Evolutionary conservation across 2,797 vertebrate genomes (phyloP), one percentile per base, ranked within the genome.

Genomic region (Myotis vivesi): DNA sequence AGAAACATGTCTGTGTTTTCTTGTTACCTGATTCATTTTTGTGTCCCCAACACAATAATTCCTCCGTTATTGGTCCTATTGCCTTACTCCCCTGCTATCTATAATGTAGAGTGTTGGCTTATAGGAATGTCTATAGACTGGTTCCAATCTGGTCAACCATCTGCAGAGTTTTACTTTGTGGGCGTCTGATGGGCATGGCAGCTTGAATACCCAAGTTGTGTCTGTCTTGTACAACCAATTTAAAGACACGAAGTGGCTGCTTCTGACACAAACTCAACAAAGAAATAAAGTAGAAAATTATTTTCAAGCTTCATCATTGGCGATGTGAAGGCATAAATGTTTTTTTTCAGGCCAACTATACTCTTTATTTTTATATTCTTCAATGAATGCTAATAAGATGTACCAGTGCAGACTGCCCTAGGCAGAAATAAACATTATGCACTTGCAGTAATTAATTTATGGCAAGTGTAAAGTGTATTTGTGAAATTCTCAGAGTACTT

Each of bases 381-480:
- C 7, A 17, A 25, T 88, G 92, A 91, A 94, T 69, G 22, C 49
- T 95, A 97, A 96, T 46, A 92, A 97, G 97, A 89, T 68, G 20
- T 20, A 82, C 25, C 55, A 81, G 57, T 69, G 7, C 36, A 76
- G 92, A 91, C 28, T 1, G 44, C 91, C 92, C 86, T 46, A 81
- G 91, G 95, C 87, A 97, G 93, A 89, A 97, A 92, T 80, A 72
- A 90, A 72, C 81, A 87, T 83, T 91, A 89, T 66, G 59, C 73
- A 73, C 95, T 97, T 94, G 76, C 59, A 92, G 91, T 96, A 92
- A 95, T 97, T 97, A 96, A 92, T 94, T 96, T 95, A 96, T 94
- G 93, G 94, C 88, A 87, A 94, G 84, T 71, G 72, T 66, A 19
- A 62, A 94, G 82, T 71, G 87, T 93, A 95, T 96, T 69, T 92